These are phyloP conservation scores for Heliangelus exortis DNA, from an alignment of 2,797 vertebrate species.

Conservation along the genomic window DNA sequence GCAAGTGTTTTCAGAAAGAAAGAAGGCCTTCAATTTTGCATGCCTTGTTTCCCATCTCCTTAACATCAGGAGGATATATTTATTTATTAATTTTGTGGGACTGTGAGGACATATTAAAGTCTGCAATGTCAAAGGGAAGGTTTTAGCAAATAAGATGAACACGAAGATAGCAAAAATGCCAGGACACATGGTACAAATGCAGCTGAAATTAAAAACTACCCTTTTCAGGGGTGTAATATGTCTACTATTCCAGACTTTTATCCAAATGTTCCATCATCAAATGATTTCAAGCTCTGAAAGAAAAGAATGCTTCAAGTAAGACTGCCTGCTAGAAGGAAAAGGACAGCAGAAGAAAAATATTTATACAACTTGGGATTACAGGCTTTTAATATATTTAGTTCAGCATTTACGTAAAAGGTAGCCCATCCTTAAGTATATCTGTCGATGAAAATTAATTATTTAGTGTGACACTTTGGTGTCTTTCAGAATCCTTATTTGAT, in stretches of 20 bases:
- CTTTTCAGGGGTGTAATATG: background rate
- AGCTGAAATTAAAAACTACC: background rate
- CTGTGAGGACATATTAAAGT: background rate
- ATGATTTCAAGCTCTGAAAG: conserved; percentile 30
- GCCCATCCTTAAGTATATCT: background rate
- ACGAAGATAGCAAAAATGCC: background rate
- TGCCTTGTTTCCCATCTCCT: background rate
- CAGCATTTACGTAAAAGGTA: background rate
- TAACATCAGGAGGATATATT: background rate
- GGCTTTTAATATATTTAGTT: conserved; percentile 24
- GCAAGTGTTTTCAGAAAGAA: background rate
- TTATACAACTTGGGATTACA: background rate
- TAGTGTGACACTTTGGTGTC: background rate
- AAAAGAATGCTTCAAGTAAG: conserved; percentile 25
- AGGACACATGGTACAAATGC: background rate
- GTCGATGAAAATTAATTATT: background rate
- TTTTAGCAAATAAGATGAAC: background rate
- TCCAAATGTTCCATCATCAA: background rate
- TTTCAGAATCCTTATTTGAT: background rate
- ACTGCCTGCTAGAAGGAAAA: conserved; percentile 24
- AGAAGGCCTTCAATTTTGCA: background rate
- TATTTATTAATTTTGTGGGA: background rate
- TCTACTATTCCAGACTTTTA: background rate
- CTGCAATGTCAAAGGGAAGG: background rate
- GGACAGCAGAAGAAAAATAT: background rate